These are phyloP conservation scores for Orthonevra nobilis DNA, from an alignment of 2,888 invertebrate genomes.

Conservation along the genomic window DNA sequence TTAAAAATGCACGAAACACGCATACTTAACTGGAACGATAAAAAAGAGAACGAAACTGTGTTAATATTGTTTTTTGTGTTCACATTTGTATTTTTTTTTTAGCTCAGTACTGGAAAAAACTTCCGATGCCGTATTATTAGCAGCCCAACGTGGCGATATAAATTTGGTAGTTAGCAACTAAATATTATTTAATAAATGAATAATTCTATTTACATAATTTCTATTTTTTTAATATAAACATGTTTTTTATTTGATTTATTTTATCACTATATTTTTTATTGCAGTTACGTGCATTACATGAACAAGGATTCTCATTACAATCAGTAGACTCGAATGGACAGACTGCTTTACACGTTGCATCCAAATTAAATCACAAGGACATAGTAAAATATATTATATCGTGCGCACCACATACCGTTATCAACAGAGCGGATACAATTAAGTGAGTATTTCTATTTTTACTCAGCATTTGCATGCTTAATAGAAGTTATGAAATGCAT, in stretches of 20 bases:
- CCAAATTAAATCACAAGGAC: slow-evolving; percentile 93
- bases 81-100: slow-evolving; percentile 77
- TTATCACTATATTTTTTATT: slow-evolving; percentile 66
- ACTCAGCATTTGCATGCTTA: too few species aligned
- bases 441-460: too few species aligned
- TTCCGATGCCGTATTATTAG: slow-evolving; percentile 89
- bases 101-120: slow-evolving; percentile 91
- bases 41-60: slow-evolving; percentile 55
- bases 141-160: slow-evolving; percentile 91
- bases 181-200: slow-evolving; percentile 1
- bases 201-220: neutral
- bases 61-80: slow-evolving; percentile 59
- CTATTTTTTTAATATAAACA: neutral
- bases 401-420: slow-evolving; percentile 89
- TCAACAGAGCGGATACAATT: slow-evolving; percentile 93
- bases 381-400: slow-evolving; percentile 94
- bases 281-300: slow-evolving; percentile 91
- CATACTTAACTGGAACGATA: slow-evolving; percentile 26
- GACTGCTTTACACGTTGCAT: slow-evolving; percentile 94
- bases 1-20: slow-evolving; percentile 7
- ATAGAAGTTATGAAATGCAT: too few species aligned
- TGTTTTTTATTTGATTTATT: slow-evolving; percentile 1
- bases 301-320: slow-evolving; percentile 90
- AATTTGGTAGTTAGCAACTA: slow-evolving; percentile 82
- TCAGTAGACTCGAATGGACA: slow-evolving; percentile 92